Evolutionary conservation across 1,140 invertebrate species (phyloP).

Genomic region (Drosophila pruinosa): DNA sequence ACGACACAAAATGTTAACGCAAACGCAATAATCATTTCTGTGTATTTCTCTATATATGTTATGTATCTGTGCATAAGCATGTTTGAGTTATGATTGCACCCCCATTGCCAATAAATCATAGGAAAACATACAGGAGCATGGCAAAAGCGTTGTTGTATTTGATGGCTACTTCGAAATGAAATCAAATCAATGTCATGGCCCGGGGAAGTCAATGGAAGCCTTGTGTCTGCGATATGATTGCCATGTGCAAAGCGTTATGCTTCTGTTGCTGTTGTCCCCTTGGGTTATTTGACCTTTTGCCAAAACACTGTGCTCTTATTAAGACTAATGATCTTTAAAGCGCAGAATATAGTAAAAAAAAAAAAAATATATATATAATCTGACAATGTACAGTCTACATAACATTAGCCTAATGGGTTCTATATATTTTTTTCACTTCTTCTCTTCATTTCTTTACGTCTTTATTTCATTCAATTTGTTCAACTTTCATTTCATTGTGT

Average conservation of each 20-base stretch:
- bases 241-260: neutral
- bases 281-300: neutral
- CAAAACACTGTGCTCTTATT: neutral
- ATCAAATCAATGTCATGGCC: slow-evolving; percentile 12
- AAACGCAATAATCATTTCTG: slow-evolving; percentile 18
- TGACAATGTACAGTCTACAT: neutral
- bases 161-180: slow-evolving; percentile 14
- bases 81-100: slow-evolving; percentile 10
- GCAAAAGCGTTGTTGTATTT: slow-evolving; percentile 2
- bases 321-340: neutral
- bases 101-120: slow-evolving; percentile 38
- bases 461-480: neutral
- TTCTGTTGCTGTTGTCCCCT: neutral
- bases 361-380: neutral
- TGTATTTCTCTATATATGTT: neutral
- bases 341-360: neutral
- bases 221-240: neutral
- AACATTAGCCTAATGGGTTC: neutral
- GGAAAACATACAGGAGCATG: slow-evolving; percentile 18
- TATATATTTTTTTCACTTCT: neutral
- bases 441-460: neutral
- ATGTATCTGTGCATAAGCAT: neutral
- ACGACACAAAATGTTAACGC: slow-evolving; percentile 4
- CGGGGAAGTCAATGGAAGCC: neutral
- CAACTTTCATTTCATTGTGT: neutral